Evolutionary conservation across 2,888 invertebrate genomes (phyloP), one percentile per base, ranked within the genome.

Genomic region (Drosophila nr. perissopoda): DNA sequence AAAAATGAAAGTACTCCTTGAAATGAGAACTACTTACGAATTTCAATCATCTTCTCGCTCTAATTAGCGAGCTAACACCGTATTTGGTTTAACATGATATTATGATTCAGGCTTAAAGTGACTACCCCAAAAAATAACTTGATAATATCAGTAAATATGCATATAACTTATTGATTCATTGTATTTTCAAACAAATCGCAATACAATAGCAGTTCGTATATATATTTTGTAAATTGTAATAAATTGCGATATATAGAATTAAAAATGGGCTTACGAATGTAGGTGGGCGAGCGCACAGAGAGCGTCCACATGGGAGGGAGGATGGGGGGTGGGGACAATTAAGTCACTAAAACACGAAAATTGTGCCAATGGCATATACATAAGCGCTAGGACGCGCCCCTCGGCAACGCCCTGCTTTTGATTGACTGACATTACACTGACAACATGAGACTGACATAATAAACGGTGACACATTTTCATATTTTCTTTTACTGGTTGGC

Each of bases 141-240:
- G 8, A 34, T 38, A 62, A 25, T 40, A 36, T 21, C 16, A 36
- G 27, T 45, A 36, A 63, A 53, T 36, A 38, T 49, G 25, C 49
- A 13, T 21, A 36, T 53, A 13, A 40, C 66, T 51, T 72, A 67
- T 57, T 38, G 56, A 53, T 75, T 69, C 65, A 69, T 71, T 70
- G 70, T 77, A 72, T 80, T 68, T 74, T 70, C 59, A 64, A 82
- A 85, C 73, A 78, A 76, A 62, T 83, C 65, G 64, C 72, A 80
- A 78, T 83, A 88, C 78, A 80, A 83, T 85, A 80, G 84, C 84
- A 70, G 66, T 58, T 87, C 71, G 67, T 77, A 56, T 64, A 64
- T 68, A 64, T 68, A 69, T 66, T 62, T 73, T 69, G 68, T 83
- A 81, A 80, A 87, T 83, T 76, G 80, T 83, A 80, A 73, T 80